Base-by-base conservation (phyloP, 64 coral and sea anemone species). In the Dendrophyllia cribrosa region DNA sequence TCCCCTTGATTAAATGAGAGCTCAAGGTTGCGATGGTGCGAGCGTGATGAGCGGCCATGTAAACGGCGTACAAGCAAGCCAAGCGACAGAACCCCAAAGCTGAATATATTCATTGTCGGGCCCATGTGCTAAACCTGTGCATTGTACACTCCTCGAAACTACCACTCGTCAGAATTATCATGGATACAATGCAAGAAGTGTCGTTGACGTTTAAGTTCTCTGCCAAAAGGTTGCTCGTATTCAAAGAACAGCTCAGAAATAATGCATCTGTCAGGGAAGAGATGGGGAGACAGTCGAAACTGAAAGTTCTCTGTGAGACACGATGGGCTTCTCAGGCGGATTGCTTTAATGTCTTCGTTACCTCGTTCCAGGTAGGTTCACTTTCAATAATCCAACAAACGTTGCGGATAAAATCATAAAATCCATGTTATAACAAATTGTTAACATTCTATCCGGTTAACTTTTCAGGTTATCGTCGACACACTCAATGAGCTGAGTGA, bases 281-380 rank as follows among this genome's bases (percentile, higher is more conserved):
- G 44, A 92, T 92, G 90, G 81, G 81, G n/a, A 92, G 60, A 68
- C 23, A 70, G 15, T 77, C 72, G 16, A 92, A 92, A 53, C 90
- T 92, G 9, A 75, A 85, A 26, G 70, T 85, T 24, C 89, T 91
- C 23, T 91, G 70, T 75, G 90, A 92, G 61, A 92, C 90, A n/a
- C 69, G 90, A 4, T 90, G 88, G 88, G 88, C 51, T 5, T 53
- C 51, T 53, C 51, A 53, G 4, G 51, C 51, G 4, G 51, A 53
- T 9, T 53, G 51, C 9, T 53, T 53, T 5, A 9, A 53, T 53
- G 51, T 53, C 4, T 53, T 53, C 51, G 51, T 53, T 9, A 53
- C 51, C 51, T 53, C 51, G 9, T 53, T 53, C 51, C 4, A 53
- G 9, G 9, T 53, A 53, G 70, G 70, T n/a, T n/a, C n/a, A n/a